Base-by-base conservation (phyloP, 2,888 invertebrate species). In the Drosophila cognata region DNA sequence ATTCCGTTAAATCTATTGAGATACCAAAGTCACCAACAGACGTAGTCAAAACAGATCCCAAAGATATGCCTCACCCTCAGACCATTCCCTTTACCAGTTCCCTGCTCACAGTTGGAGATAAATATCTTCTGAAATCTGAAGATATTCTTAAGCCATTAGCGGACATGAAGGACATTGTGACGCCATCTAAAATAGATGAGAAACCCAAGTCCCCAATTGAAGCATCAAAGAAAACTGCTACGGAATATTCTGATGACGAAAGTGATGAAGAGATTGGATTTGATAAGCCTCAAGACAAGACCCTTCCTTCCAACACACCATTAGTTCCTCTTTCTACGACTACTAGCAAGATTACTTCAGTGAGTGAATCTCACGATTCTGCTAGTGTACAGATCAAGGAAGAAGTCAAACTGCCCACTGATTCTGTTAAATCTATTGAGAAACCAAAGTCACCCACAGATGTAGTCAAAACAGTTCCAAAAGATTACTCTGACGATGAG, bases 201-300 rank as follows among this genome's bases (percentile, higher is more conserved):
- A 73, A 61, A 8, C 58, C 33, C 11, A 65, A 55, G 18, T 57
- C 74, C 0, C 50, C 61, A 0, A 2, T 61, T 38, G 50, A 46
- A 2, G 13, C 33, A 5, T 13, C 0, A 3, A 66, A 29, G 18
- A 46, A 18, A 50, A 36, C 56, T 57, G 25, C 59, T 0, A 29
- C 3, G 6, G 52, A 36, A 5, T 57, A 57, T n/a, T 68, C 68
- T 21, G 56, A 53, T 31, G 57, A 58, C 1, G 58, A 58, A 58
- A 65, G 65, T 28, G 52, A 70, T 18, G 64, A 70, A 33, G 64
- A 70, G 35, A n/a, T 25, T 29, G 41, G 16, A 36, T 25, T 25
- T 16, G 16, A 33, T n/a, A 70, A 53, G 33, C 65, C 64, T 6
- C 29, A 35, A 33, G 59, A 25, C 0, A 57, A 41, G 10, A 2